Base-by-base conservation (phyloP, 2,888 invertebrate genomes). In the Metacarcinus magister region DNA sequence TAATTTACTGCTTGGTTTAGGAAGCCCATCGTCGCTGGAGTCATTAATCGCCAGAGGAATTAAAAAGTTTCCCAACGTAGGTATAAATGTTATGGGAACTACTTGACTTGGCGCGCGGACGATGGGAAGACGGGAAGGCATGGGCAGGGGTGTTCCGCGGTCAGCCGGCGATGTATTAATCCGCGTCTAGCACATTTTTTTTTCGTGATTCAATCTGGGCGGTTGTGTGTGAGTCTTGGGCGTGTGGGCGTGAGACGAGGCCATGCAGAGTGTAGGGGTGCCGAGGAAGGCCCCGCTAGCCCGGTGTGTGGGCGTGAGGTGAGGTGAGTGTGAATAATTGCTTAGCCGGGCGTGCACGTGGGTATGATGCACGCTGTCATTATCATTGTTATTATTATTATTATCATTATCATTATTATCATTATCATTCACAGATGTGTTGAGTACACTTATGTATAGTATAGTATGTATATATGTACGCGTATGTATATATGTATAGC, bases 1-100 rank as follows among this genome's bases (percentile, higher is more conserved):
- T 67, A 67, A 67, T 67, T 67, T 67, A 67, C 67, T 67, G 67
- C 23, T 67, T 67, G 67, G 67, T 67, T 67, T n/a, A 19, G 67
- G 67, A 23, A 67, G 67, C 4, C 67, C 67, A 67, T 67, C 67
- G 67, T 67, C 67, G n/a, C 4, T 16, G n/a, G 67, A 67, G 67
- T 23, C 67, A 67, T 67, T 67, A 67, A 67, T 67, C 67, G 67
- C 67, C 0, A 10, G 16, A 67, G n/a, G 67, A 67, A 67, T 67
- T 67, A 67, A 67, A 67, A 67, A 67, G 67, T 67, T 67, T 67
- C 67, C 1, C 67, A 19, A 54, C 67, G 67, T 16, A 5, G 67
- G 67, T 67, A 67, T 19, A n/a, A n/a, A 67, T 48, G 48, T 48
- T 48, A 67, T 67, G 67, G 54, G 23, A 67, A 67, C 67, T 67